Base-by-base conservation (phyloP, 2,113 vertebrate genomes). In the Nothobranchius furzeri region DNA sequence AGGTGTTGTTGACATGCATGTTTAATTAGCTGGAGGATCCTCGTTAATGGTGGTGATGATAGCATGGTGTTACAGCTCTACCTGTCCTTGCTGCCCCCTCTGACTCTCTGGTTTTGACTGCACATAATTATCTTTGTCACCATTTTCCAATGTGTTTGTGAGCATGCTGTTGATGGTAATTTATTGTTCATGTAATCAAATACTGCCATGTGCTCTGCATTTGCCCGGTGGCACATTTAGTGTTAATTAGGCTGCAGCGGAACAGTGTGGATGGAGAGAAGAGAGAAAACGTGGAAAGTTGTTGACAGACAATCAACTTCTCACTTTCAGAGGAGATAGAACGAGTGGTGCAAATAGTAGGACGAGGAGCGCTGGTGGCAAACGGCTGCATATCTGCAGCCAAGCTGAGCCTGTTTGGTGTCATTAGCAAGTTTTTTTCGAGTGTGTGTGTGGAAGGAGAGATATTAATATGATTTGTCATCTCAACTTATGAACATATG, bases 101-200 rank as follows among this genome's bases (percentile, higher is more conserved):
- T 30, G 63, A 73, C 75, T 57, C 79, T 12, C 46, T 60, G 79
- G 83, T 82, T 90, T 87, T 90, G 85, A 88, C 89, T 90, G 61
- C 74, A 87, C 90, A 86, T 91, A 89, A 92, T 92, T 88, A 92
- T 79, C 77, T 53, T 47, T 76, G 71, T 64, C 84, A 76, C 60
- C 60, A 59, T 83, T 37, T 70, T 76, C 64, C 79, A 30, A 68
- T 71, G 87, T 77, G 87, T 82, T 87, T 71, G 58, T 78, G 67
- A 79, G 78, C 75, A 71, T 75, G 82, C 91, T 93, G 90, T 93
- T 92, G 90, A 86, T 90, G 88, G 88, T 92, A 93, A 93, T 92
- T 92, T 92, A 92, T 92, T 90, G 88, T 90, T 91, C 87, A 83
- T 92, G 91, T 91, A 90, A 90, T 92, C 90, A 92, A 92, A 92